Evolutionary conservation across 1,140 invertebrate species (phyloP).

Genomic region (Daktulosphaira vitifoliae): DNA sequence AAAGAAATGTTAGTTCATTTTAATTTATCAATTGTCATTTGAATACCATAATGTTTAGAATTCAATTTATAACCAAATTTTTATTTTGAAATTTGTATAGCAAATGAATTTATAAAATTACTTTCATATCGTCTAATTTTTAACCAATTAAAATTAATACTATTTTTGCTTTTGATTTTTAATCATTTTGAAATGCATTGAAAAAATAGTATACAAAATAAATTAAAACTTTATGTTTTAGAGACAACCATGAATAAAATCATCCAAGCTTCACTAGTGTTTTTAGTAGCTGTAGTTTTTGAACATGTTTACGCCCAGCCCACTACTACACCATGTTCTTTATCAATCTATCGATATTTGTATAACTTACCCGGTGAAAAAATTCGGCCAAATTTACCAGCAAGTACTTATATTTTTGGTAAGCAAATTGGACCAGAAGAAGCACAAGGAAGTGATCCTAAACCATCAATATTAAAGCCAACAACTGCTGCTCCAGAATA

Average conservation of each 20-base stretch:
- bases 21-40: no score
- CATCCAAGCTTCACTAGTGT: background rate
- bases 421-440: constrained; percentile 10
- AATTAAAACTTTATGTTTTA: no score
- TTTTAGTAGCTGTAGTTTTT: background rate
- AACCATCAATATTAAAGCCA: background rate
- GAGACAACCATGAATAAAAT: background rate
- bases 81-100: no score
- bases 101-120: no score
- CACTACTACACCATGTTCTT: constrained; percentile 8
- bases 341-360: constrained; percentile 31
- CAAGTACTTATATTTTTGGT: constrained; percentile 23
- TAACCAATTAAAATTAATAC: no score
- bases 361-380: constrained; percentile 28
- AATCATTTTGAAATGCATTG: no score
- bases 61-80: no score
- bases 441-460: background rate
- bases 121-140: no score
- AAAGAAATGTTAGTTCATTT: no score
- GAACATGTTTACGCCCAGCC: background rate
- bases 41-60: no score
- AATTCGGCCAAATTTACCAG: constrained; percentile 17
- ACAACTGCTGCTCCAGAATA: background rate
- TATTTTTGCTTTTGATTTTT: no score
- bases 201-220: no score